Evolutionary conservation across 2,113 vertebrate species (phyloP).

Genomic region (Kryptolebias marmoratus): DNA sequence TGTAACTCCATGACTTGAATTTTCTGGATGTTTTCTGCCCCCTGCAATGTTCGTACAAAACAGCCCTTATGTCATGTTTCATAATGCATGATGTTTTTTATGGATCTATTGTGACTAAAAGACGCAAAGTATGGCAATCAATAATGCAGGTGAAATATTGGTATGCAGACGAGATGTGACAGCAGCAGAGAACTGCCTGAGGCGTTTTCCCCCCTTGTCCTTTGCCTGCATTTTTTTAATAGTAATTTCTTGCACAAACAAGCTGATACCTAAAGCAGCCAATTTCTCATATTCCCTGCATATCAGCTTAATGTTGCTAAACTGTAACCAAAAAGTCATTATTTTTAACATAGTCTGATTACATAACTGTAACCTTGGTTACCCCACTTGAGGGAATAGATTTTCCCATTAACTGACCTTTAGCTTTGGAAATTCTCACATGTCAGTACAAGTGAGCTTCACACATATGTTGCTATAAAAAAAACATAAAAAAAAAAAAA

Average conservation of each 20-base stretch:
- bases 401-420: constrained; percentile 52
- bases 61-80: constrained; percentile 44
- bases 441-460: constrained; percentile 7
- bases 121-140: constrained; percentile 58
- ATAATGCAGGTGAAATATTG: constrained; percentile 73
- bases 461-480: constrained; percentile 2
- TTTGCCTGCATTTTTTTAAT: constrained; percentile 37
- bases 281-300: neutral
- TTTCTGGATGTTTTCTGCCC: constrained; percentile 46
- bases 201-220: constrained; percentile 8
- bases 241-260: constrained; percentile 18
- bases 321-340: constrained; percentile 32
- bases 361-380: constrained; percentile 43
- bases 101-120: constrained; percentile 49
- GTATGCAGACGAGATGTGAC: constrained; percentile 60
- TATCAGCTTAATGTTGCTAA: constrained; percentile 29
- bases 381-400: constrained; percentile 44
- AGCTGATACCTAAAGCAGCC: constrained; percentile 1
- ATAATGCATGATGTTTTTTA: constrained; percentile 61
- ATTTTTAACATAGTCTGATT: constrained; percentile 51
- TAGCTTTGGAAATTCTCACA: constrained; percentile 20
- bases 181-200: constrained; percentile 43
- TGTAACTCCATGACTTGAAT: constrained; percentile 18
- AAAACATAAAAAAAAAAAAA: too few species aligned
- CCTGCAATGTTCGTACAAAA: constrained; percentile 31